phyloP scores from a whole-genome alignment of 1,140 invertebrate species.

The Centruroides vittatus region DNA sequence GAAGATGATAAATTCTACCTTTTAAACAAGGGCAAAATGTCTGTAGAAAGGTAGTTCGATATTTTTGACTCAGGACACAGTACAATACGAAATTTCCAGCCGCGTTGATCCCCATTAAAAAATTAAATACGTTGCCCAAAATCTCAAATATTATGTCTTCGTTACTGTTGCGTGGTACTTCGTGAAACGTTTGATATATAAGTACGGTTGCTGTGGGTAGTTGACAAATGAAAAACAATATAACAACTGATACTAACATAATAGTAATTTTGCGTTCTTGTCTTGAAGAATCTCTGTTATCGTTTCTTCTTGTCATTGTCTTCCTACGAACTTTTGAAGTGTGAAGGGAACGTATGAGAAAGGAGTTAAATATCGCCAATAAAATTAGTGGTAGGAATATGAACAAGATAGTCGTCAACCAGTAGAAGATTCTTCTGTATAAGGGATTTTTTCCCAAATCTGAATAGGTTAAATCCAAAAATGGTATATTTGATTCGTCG shows the following conservation, averaged over 20 bases:
- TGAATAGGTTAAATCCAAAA: slow-evolving; percentile 3
- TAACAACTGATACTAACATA: slow-evolving; percentile 55
- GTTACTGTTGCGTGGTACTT: slow-evolving; percentile 20
- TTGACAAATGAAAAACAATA: slow-evolving; percentile 58
- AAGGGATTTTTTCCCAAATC: slow-evolving; percentile 37
- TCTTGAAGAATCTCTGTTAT: slow-evolving; percentile 22
- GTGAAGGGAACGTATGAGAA: slow-evolving; percentile 50
- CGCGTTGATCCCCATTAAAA: slow-evolving; percentile 52
- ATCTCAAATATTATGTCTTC: slow-evolving; percentile 32
- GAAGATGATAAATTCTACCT: slow-evolving; percentile 1
- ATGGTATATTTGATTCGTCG: slow-evolving; percentile 15
- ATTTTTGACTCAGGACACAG: slow-evolving; percentile 58
- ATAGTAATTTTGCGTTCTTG: slow-evolving; percentile 59
- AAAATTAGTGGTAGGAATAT: slow-evolving; percentile 48
- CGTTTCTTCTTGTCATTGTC: slow-evolving; percentile 34
- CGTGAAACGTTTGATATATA: slow-evolving; percentile 35
- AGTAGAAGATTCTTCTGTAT: slow-evolving; percentile 47
- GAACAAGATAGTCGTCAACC: slow-evolving; percentile 47
- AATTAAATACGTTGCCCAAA: slow-evolving; percentile 55
- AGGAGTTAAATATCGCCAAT: slow-evolving; percentile 52
- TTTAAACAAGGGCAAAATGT: slow-evolving; percentile 40
- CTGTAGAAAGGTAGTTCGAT: slow-evolving; percentile 49
- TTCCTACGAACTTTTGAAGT: slow-evolving; percentile 36
- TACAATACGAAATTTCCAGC: slow-evolving; percentile 59
- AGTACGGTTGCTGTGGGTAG: slow-evolving; percentile 45